Conservation (phyloP, 2,888 invertebrate species). For the Geophilus truncorum region DNA sequence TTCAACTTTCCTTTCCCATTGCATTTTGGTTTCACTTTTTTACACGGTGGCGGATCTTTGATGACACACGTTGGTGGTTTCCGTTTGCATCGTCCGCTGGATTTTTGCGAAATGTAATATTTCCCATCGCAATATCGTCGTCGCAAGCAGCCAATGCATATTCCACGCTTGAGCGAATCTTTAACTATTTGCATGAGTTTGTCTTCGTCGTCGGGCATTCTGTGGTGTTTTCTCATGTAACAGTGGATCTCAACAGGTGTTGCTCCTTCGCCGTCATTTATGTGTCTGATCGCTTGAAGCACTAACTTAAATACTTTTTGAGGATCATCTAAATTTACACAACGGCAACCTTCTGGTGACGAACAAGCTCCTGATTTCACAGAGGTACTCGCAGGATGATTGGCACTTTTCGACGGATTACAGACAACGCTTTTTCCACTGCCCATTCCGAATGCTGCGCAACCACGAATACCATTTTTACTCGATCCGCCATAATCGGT, state of each 20-base stretch:
- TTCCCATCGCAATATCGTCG: conserved; percentile 12
- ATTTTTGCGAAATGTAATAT: neutral
- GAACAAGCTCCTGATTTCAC: neutral
- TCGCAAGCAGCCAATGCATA: conserved; percentile 3
- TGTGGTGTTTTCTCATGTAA: neutral
- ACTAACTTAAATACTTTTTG: neutral
- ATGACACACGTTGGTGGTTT: neutral
- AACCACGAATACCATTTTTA: neutral
- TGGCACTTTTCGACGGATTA: neutral
- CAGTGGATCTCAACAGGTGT: neutral
- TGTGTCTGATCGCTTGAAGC: conserved; percentile 11
- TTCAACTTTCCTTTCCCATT: too few relatives aligned
- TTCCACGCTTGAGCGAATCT: neutral
- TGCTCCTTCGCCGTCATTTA: neutral
- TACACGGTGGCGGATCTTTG: neutral
- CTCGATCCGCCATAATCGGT: neutral
- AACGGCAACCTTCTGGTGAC: neutral
- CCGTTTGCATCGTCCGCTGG: conserved; percentile 1
- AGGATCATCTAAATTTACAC: neutral
- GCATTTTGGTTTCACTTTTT: neutral
- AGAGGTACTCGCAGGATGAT: neutral
- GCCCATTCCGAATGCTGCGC: neutral
- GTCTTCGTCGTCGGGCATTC: neutral
- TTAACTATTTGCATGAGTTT: neutral
- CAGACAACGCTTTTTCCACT: neutral